These are phyloP conservation scores for Atrichornis clamosus DNA, from an alignment of 2,113 vertebrate genomes.

Conservation along the genomic window DNA sequence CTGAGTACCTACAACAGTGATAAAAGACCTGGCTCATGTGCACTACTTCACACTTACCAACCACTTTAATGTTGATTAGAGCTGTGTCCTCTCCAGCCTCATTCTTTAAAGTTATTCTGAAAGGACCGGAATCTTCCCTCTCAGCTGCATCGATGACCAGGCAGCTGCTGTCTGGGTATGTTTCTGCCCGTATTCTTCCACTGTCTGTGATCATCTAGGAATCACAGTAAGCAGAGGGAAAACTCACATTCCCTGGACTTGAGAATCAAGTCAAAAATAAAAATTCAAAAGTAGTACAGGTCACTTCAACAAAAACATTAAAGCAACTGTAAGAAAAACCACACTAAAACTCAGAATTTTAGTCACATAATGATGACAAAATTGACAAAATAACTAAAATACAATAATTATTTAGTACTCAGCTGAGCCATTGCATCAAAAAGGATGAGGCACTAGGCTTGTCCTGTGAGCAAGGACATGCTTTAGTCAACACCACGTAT, in stretches of 20 bases:
- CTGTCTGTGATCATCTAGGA: slow-evolving; percentile 87
- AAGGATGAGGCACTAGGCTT: background rate
- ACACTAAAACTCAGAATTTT: background rate
- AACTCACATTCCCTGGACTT: background rate
- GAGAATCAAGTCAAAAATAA: background rate
- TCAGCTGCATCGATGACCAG: slow-evolving; percentile 93
- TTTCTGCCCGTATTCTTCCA: slow-evolving; percentile 85
- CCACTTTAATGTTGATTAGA: slow-evolving; percentile 91
- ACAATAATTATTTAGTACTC: background rate
- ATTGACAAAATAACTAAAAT: background rate
- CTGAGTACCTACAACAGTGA: background rate
- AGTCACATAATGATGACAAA: background rate
- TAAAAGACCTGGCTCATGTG: background rate
- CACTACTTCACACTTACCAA: slow-evolving; percentile 80
- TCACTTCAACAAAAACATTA: background rate
- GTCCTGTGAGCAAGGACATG: background rate
- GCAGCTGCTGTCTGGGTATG: slow-evolving; percentile 87
- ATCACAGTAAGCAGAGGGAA: background rate
- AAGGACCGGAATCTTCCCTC: slow-evolving; percentile 88
- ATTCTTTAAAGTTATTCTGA: slow-evolving; percentile 92
- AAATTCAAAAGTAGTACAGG: background rate
- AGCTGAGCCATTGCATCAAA: background rate
- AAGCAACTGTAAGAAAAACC: background rate
- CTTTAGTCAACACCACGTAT: background rate
- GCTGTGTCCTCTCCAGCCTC: slow-evolving; percentile 93